phyloP scores from a whole-genome alignment of 1,140 invertebrate species.

The Chrysomallon squamiferum region DNA sequence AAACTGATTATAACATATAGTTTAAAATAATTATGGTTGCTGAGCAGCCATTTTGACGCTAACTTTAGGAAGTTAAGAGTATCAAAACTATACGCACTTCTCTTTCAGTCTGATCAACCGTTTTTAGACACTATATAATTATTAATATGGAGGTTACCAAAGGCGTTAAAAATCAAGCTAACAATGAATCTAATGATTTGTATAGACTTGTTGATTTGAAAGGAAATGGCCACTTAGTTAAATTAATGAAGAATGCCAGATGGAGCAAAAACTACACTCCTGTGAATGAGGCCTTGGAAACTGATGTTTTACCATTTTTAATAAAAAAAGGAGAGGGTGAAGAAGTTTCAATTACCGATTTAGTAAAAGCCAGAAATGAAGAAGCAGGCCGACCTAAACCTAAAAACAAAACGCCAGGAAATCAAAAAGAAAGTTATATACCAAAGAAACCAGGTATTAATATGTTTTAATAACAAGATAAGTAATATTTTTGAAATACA shows the following conservation, averaged over 20 bases:
- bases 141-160: slow-evolving; percentile 44
- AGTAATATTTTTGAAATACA: too few relatives aligned
- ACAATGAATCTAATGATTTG: slow-evolving; percentile 39
- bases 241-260: slow-evolving; percentile 83
- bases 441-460: too few relatives aligned
- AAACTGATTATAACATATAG: too few relatives aligned
- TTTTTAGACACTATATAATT: too few relatives aligned
- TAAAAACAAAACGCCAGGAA: background rate
- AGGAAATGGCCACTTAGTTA: slow-evolving; percentile 88
- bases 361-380: slow-evolving; percentile 85
- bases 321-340: slow-evolving; percentile 92
- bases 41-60: too few relatives aligned
- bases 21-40: too few relatives aligned
- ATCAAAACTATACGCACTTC: too few relatives aligned
- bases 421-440: too few relatives aligned
- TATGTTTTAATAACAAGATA: too few relatives aligned
- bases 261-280: slow-evolving; percentile 70
- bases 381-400: slow-evolving; percentile 27
- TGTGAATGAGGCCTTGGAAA: slow-evolving; percentile 67
- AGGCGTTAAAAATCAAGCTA: slow-evolving; percentile 57
- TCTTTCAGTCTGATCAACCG: too few relatives aligned
- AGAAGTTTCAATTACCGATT: slow-evolving; percentile 84
- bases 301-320: slow-evolving; percentile 88
- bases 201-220: slow-evolving; percentile 61
- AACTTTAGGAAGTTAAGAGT: too few relatives aligned